Conservation (phyloP, 2,797 vertebrate genomes). For the Crossoptilon crossoptilon region DNA sequence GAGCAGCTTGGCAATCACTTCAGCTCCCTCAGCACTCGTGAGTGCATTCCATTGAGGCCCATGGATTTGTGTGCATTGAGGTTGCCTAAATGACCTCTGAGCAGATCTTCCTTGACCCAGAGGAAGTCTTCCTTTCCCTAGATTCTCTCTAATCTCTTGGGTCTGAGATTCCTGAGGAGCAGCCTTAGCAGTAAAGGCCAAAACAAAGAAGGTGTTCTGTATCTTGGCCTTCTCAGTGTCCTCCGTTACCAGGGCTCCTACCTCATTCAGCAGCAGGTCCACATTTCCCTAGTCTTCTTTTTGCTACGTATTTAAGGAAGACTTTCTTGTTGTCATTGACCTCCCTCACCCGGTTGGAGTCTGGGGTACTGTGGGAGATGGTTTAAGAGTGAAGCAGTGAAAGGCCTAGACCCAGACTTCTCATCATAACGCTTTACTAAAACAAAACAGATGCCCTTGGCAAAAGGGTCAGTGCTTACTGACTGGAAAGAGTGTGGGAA, state of each 20-base stretch:
- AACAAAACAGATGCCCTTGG: conserved; percentile 13
- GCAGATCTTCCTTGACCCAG: neutral
- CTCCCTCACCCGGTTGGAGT: neutral
- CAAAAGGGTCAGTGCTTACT: conserved; percentile 12
- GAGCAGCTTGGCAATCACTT: neutral
- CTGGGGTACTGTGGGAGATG: neutral
- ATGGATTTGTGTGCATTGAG: neutral
- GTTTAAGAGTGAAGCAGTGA: neutral
- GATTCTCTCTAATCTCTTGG: neutral
- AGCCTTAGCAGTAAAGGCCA: neutral
- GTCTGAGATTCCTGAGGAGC: neutral
- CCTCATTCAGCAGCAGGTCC: neutral
- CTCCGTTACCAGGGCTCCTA: neutral
- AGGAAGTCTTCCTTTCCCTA: neutral
- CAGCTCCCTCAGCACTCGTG: neutral
- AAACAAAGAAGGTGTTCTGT: neutral
- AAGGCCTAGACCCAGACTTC: neutral
- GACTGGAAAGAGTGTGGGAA: conserved; percentile 26
- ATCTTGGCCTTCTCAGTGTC: neutral
- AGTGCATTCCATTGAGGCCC: neutral
- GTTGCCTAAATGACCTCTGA: neutral
- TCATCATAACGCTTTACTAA: conserved; percentile 1
- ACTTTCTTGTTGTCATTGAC: neutral
- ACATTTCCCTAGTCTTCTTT: neutral
- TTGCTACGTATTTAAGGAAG: neutral